These are phyloP conservation scores for Phengaris alcon DNA, from an alignment of 2,888 invertebrate species.

Conservation along the genomic window DNA sequence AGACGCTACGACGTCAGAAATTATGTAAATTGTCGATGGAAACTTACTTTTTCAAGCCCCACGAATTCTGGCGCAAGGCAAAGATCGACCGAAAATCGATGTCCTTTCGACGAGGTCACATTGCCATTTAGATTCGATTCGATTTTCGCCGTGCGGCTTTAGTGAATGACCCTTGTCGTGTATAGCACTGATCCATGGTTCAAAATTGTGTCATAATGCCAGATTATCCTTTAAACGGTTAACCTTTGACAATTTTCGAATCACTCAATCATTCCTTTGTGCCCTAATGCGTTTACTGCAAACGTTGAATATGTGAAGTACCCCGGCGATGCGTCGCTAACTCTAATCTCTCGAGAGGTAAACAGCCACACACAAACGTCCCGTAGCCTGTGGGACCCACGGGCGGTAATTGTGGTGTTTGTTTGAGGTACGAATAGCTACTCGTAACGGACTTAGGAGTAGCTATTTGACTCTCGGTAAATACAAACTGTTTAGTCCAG, in stretches of 20 bases:
- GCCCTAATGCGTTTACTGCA: conserved; percentile 3
- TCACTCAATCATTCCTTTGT: conserved; percentile 21
- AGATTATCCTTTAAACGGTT: conserved; percentile 5
- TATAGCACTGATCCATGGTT: neutral
- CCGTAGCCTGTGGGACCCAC: neutral
- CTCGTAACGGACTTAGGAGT: too few relatives aligned
- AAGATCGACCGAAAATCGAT: too few relatives aligned
- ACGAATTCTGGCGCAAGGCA: too few relatives aligned
- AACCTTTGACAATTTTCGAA: conserved; percentile 1
- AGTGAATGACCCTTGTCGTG: neutral
- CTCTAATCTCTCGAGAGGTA: conserved; percentile 3
- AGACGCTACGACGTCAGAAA: too few relatives aligned
- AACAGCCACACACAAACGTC: neutral
- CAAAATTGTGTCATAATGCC: neutral
- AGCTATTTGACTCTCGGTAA: neutral
- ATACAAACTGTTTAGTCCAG: neutral
- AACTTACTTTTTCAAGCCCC: too few relatives aligned
- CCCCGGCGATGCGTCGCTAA: neutral
- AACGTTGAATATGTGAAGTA: conserved; percentile 10
- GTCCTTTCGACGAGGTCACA: too few relatives aligned
- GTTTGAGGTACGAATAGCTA: neutral
- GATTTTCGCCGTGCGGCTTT: too few relatives aligned
- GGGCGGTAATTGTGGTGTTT: conserved; percentile 8
- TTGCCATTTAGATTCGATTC: too few relatives aligned
- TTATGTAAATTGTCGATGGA: too few relatives aligned